phyloP scores from a whole-genome alignment of 2,113 vertebrate species.

The Bombycilla garrulus region DNA sequence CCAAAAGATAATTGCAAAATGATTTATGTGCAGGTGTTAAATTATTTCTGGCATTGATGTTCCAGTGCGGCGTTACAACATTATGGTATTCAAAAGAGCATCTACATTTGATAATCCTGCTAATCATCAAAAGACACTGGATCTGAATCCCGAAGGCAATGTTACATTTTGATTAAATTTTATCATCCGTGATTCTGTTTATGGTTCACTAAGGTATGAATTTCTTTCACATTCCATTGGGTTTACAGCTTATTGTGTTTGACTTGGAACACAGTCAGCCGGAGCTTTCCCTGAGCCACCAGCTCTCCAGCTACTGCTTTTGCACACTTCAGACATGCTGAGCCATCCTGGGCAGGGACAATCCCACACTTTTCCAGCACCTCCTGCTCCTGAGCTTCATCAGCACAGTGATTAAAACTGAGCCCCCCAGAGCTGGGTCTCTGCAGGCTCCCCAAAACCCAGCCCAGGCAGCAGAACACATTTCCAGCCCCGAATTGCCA shows the following conservation, averaged over 20 bases:
- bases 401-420: fast-evolving
- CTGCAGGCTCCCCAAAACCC: not conserved
- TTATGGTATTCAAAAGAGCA: conserved; percentile 38
- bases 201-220: conserved; percentile 52
- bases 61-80: conserved; percentile 7
- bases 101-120: conserved; percentile 28
- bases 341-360: not conserved
- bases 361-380: not conserved
- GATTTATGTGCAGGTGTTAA: conserved; percentile 73
- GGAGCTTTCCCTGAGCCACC: conserved; percentile 9
- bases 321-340: not conserved
- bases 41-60: conserved; percentile 53
- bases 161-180: conserved; percentile 63
- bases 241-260: conserved; percentile 49
- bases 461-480: fast-evolving
- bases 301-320: conserved; percentile 22
- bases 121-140: conserved; percentile 42
- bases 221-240: conserved; percentile 54
- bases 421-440: not conserved
- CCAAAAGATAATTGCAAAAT: conserved; percentile 67
- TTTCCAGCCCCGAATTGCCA: not conserved
- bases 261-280: conserved; percentile 48
- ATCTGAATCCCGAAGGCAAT: conserved; percentile 43
- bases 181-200: conserved; percentile 44
- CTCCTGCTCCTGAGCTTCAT: not conserved